Base-by-base conservation (phyloP, 2,888 invertebrate species). In the Pyrrhia umbra region DNA sequence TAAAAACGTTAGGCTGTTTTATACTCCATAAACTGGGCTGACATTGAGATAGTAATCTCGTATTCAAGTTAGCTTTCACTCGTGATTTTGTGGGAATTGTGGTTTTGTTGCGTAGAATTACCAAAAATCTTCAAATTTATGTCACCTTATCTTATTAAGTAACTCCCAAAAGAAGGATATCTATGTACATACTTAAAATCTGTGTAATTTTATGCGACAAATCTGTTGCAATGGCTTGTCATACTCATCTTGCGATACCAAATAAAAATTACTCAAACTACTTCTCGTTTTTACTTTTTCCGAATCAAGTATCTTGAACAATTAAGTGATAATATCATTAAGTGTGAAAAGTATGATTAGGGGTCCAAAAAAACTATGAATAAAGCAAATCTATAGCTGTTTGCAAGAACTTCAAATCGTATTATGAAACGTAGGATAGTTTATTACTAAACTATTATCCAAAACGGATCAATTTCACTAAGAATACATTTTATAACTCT, bases 21-120 rank as follows among this genome's bases (percentile, higher is more conserved):
- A 30, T 56, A 42, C 21, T 50, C 50, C 49, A 43, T 54, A 27
- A 54, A 57, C 43, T 67, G 6, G 46, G 13, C 21, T 70, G 61
- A 50, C 15, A 54, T 40, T 54, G 45, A 42, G 56, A 74, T 62
- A 30, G 50, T 13, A 6, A 67, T 67, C 68, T 61, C n/a, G 6
- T 37, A 9, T 37, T 40, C 50, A 8, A 9, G 13, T 6, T 52
- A 10, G 6, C 49, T 54, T 68, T 60, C 46, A 47, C 34, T 67
- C 13, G 2, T 0, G 10, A 18, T 6, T 23, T 55, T 45, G 54
- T 30, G 45, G 10, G 0, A 15, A 18, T 13, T 34, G 16, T 13
- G 3, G 27, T 16, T 61, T 23, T 3, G 15, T 37, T 23, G 16
- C 27, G 13, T 13, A 0, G 1, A 21, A 4, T 4, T 18, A 18